These are phyloP conservation scores for Pterocles orientalis DNA, from an alignment of 2,113 vertebrate species.

Conservation along the genomic window DNA sequence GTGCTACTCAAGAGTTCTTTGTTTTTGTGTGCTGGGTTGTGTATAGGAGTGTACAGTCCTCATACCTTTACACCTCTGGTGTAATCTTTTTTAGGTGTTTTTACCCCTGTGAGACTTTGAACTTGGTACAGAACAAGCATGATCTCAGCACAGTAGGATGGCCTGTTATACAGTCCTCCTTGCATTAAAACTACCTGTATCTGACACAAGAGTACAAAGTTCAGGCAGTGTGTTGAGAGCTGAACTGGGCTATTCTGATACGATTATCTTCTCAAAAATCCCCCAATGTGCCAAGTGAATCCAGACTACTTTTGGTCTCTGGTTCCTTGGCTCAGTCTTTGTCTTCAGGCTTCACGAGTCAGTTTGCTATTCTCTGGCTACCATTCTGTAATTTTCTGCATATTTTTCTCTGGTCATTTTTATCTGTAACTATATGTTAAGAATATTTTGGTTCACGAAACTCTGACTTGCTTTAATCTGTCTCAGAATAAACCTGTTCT, in stretches of 20 bases:
- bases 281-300: background rate
- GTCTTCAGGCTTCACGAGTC: background rate
- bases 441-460: background rate
- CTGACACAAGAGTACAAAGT: constrained; percentile 3
- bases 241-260: background rate
- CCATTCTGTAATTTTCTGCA: background rate
- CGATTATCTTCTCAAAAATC: background rate
- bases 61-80: background rate
- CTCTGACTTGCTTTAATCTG: background rate
- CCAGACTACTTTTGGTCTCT: background rate
- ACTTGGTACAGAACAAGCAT: background rate
- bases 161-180: background rate
- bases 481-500: background rate
- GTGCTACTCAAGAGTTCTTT: background rate
- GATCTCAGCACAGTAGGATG: background rate
- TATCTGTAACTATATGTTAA: background rate
- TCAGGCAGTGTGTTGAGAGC: background rate
- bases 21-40: background rate
- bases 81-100: background rate
- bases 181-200: background rate
- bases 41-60: background rate
- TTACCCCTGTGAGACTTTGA: background rate
- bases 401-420: background rate
- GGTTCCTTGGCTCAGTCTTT: background rate
- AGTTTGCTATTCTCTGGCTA: background rate